phyloP scores from a whole-genome alignment of 2,888 invertebrate genomes.

The Synergus laeviventris region DNA sequence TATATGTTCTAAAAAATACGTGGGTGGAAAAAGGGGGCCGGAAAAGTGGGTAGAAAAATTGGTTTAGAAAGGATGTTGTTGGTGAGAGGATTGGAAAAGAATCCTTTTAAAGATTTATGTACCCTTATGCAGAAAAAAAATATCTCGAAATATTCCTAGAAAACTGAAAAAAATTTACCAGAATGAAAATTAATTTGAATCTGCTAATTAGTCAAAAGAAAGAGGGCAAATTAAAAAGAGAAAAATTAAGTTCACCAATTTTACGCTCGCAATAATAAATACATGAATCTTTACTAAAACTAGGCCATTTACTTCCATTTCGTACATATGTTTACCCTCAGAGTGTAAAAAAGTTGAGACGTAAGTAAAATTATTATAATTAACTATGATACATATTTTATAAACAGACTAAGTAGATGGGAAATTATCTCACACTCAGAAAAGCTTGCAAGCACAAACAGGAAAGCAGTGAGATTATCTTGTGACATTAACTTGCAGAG shows the following conservation, averaged over 20 bases:
- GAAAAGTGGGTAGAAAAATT: too few species aligned
- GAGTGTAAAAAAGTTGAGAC: neutral
- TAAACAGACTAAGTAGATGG: neutral
- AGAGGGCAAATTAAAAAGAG: neutral
- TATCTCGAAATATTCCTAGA: too few species aligned
- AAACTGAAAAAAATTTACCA: neutral
- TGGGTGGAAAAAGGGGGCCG: too few species aligned
- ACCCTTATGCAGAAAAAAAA: too few species aligned
- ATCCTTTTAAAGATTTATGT: too few species aligned
- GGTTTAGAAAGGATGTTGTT: too few species aligned
- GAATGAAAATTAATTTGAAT: neutral
- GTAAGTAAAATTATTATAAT: neutral
- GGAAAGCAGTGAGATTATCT: neutral
- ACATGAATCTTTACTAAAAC: too few species aligned
- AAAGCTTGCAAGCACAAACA: constrained; percentile 1
- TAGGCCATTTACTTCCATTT: too few species aligned
- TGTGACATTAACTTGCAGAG: neutral
- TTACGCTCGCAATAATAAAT: too few species aligned
- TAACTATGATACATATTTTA: neutral
- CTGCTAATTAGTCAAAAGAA: neutral
- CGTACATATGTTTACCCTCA: too few species aligned
- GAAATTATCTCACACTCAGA: neutral
- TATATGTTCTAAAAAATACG: too few species aligned
- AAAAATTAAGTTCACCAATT: neutral
- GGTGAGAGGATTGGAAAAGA: too few species aligned